These are phyloP conservation scores for Nebria brevicollis DNA, from an alignment of 2,888 invertebrate genomes.

Conservation along the genomic window DNA sequence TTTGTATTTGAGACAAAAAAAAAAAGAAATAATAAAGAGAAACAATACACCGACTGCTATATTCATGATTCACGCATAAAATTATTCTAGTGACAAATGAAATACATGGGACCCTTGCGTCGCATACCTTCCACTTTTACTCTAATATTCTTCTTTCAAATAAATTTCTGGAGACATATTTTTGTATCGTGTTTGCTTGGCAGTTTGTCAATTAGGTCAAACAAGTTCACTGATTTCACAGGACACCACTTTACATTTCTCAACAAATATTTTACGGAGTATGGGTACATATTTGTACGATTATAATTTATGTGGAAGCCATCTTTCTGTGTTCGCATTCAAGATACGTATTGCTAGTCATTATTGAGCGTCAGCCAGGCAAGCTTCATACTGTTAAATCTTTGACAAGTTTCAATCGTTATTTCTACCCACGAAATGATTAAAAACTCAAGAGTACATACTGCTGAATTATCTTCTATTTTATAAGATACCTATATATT, in stretches of 20 bases:
- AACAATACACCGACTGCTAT: constrained; percentile 4
- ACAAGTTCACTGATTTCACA: constrained; percentile 1
- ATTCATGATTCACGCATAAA: constrained; percentile 33
- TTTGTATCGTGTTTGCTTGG: neutral
- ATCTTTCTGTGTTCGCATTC: neutral
- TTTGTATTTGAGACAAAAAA: neutral
- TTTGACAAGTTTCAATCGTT: neutral
- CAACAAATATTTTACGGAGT: neutral
- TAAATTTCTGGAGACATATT: neutral
- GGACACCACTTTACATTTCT: neutral
- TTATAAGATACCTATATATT: neutral
- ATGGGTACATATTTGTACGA: neutral
- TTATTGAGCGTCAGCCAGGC: neutral
- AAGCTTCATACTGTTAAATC: neutral
- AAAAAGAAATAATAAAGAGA: neutral
- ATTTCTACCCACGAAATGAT: neutral
- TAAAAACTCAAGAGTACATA: neutral
- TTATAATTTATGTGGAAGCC: neutral
- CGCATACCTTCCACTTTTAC: neutral
- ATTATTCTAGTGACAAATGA: constrained; percentile 26
- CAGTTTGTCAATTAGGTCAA: neutral
- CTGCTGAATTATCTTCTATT: neutral
- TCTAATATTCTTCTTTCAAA: neutral
- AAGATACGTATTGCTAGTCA: neutral
- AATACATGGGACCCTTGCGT: constrained; percentile 27